Evolutionary conservation across 2,888 invertebrate species (phyloP).

Genomic region (Syritta pipiens): DNA sequence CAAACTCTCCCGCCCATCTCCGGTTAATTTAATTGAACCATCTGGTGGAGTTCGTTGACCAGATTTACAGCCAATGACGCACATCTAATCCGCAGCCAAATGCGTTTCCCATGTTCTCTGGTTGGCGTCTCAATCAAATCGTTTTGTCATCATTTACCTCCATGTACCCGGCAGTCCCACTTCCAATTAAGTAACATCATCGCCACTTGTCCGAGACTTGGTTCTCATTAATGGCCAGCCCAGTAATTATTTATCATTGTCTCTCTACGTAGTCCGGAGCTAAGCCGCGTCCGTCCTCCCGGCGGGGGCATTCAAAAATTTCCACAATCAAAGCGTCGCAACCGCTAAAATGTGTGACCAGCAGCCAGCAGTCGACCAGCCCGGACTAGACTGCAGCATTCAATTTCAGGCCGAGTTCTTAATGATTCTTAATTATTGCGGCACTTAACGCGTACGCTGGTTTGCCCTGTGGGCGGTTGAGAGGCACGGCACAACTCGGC

Average conservation of each 20-base stretch:
- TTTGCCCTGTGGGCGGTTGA: slow-evolving; percentile 9
- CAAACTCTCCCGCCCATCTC: too few species aligned
- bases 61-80: too few species aligned
- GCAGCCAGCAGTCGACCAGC: slow-evolving; percentile 11
- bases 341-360: slow-evolving; percentile 44
- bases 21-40: too few species aligned
- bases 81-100: slow-evolving; percentile 1
- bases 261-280: slow-evolving; percentile 36
- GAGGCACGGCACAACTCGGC: not conserved
- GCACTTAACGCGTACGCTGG: slow-evolving; percentile 40
- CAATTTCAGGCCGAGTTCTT: slow-evolving; percentile 50
- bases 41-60: not conserved
- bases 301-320: slow-evolving; percentile 12
- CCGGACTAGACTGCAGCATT: slow-evolving; percentile 20
- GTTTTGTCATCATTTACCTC: slow-evolving; percentile 53
- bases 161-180: slow-evolving; percentile 34
- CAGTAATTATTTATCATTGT: slow-evolving; percentile 66
- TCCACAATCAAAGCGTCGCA: slow-evolving; percentile 54
- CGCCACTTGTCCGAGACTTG: slow-evolving; percentile 28
- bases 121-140: slow-evolving; percentile 36
- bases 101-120: slow-evolving; percentile 38
- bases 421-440: slow-evolving; percentile 66
- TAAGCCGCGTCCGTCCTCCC: slow-evolving; percentile 14
- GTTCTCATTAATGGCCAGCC: slow-evolving; percentile 34
- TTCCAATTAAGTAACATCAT: slow-evolving; percentile 53